Conservation (phyloP, 2,797 vertebrate genomes). For the Pygocentrus nattereri region DNA sequence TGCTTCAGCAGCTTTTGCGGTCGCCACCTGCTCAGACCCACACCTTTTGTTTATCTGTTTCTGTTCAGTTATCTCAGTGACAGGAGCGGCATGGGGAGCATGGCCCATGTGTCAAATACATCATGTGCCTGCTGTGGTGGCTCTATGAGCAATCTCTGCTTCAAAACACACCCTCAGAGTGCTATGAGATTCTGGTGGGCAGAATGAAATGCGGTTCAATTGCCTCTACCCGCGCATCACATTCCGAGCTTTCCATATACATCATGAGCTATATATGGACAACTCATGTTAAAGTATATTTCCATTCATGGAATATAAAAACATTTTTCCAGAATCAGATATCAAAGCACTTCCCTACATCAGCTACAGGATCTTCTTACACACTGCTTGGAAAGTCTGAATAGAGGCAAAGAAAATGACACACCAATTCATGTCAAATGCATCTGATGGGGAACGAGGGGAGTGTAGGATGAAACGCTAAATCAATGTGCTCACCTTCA, state of each 20-base stretch:
- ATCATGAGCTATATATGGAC: neutral
- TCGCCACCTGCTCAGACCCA: slow-evolving; percentile 60
- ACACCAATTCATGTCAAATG: slow-evolving; percentile 15
- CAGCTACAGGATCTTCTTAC: neutral
- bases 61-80: slow-evolving; percentile 52
- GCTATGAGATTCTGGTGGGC: neutral
- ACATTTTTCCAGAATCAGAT: neutral
- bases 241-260: neutral
- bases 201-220: slow-evolving; percentile 24
- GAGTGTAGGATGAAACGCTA: slow-evolving; percentile 13
- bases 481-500: slow-evolving; percentile 36
- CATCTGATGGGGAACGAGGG: neutral
- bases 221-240: slow-evolving; percentile 2
- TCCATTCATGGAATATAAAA: neutral
- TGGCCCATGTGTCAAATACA: slow-evolving; percentile 26
- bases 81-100: slow-evolving; percentile 25
- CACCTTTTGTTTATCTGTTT: slow-evolving; percentile 56
- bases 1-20: slow-evolving; percentile 72
- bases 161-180: slow-evolving; percentile 23
- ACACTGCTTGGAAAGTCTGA: neutral
- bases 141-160: slow-evolving; percentile 27
- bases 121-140: slow-evolving; percentile 19
- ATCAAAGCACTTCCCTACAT: neutral
- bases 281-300: neutral
- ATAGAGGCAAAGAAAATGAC: slow-evolving; percentile 19